phyloP scores from a whole-genome alignment of 2,797 vertebrate species.

The Pipistrellus nathusii region DNA sequence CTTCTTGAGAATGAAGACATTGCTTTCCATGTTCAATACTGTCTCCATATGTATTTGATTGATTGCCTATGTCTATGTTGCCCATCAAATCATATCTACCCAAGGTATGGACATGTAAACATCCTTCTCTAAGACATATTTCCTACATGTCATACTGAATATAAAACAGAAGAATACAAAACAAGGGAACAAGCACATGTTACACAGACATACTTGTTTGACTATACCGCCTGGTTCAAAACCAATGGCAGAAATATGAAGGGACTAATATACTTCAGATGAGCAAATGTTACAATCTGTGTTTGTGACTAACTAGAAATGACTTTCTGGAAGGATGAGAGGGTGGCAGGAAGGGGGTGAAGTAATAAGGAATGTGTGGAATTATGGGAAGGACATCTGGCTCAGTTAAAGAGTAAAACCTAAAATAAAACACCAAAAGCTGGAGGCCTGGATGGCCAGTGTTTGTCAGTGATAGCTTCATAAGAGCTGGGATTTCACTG shows the following conservation, averaged over 20 bases:
- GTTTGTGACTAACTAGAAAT: constrained; percentile 65
- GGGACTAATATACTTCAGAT: constrained; percentile 58
- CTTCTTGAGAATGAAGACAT: constrained; percentile 23
- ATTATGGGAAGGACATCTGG: constrained; percentile 72
- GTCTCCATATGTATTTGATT: constrained; percentile 39
- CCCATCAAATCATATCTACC: constrained; percentile 47
- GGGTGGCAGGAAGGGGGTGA: background rate
- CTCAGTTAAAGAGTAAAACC: constrained; percentile 67
- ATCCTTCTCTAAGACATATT: constrained; percentile 43
- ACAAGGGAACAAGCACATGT: background rate
- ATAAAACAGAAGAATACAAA: constrained; percentile 39
- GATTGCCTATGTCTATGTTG: constrained; percentile 23
- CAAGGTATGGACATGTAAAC: constrained; percentile 48
- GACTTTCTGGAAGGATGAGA: constrained; percentile 59
- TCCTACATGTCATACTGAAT: constrained; percentile 44
- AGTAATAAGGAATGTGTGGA: constrained; percentile 46
- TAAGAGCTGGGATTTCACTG: background rate
- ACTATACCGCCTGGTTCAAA: background rate
- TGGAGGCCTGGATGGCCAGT: background rate
- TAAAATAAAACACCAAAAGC: background rate
- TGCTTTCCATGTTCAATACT: constrained; percentile 26
- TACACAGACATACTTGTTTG: background rate
- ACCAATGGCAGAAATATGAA: constrained; percentile 25
- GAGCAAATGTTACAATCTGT: constrained; percentile 4
- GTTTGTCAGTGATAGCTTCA: background rate